phyloP scores from a whole-genome alignment of 2,113 vertebrate species.

The Pogonocichla stellata region DNA sequence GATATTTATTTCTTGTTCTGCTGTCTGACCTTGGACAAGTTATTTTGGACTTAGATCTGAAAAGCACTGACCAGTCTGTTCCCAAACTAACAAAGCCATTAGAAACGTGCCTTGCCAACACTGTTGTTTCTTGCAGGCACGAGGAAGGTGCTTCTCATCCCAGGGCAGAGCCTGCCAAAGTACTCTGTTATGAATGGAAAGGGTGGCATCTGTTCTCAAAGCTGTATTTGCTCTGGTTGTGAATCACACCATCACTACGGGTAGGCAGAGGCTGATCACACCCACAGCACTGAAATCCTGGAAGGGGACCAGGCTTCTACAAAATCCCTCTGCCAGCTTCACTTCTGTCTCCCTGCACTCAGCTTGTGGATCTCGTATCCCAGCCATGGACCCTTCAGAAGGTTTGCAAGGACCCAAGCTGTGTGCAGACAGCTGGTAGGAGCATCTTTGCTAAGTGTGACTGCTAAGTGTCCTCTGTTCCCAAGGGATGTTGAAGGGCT shows the following conservation, averaged over 20 bases:
- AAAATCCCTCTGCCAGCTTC: background rate
- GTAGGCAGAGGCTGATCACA: background rate
- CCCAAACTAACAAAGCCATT: background rate
- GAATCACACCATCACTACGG: background rate
- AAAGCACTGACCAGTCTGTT: background rate
- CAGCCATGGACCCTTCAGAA: background rate
- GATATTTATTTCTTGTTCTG: background rate
- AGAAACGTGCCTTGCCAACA: background rate
- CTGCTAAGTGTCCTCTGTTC: background rate
- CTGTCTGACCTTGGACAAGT: constrained; percentile 36
- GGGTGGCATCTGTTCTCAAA: constrained; percentile 31
- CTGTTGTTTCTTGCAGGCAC: background rate
- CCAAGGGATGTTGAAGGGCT: background rate
- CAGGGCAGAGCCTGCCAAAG: constrained; percentile 16
- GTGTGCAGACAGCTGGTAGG: background rate
- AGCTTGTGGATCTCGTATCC: background rate
- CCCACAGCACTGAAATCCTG: background rate
- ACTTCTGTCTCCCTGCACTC: background rate
- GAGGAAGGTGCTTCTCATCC: background rate
- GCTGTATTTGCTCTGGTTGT: constrained; percentile 36
- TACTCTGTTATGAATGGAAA: background rate
- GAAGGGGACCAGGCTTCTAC: background rate
- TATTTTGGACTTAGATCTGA: background rate
- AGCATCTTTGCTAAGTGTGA: background rate
- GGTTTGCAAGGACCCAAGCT: background rate